These are phyloP conservation scores for Halichoerus grypus DNA, from an alignment of 2,113 vertebrate species.

Conservation along the genomic window DNA sequence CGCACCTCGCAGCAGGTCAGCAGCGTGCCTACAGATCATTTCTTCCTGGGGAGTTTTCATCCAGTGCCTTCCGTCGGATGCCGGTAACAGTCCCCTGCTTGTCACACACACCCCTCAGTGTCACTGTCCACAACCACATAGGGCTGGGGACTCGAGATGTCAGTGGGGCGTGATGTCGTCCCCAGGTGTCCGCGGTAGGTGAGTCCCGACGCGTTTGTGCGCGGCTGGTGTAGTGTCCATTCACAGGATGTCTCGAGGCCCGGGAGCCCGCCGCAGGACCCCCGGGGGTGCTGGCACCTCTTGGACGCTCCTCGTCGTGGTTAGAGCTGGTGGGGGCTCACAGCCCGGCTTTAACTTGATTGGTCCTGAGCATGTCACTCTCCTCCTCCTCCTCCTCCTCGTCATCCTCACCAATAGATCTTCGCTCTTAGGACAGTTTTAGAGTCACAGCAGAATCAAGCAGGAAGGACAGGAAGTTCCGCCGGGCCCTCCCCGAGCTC, in stretches of 20 bases:
- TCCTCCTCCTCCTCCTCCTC: background rate
- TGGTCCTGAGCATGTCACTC: fast-evolving
- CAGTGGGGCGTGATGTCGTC: fast-evolving
- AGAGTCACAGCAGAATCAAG: background rate
- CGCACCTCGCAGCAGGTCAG: background rate
- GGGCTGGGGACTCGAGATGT: no score
- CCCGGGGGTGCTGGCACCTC: fast-evolving
- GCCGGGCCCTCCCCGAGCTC: fast-evolving
- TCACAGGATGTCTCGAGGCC: fast-evolving
- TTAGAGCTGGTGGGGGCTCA: background rate
- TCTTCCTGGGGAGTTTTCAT: background rate
- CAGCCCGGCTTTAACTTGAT: background rate
- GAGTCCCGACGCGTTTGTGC: background rate
- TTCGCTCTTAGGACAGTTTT: background rate
- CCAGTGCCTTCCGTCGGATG: fast-evolving
- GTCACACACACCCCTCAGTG: fast-evolving
- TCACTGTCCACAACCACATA: no score
- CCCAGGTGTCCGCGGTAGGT: background rate
- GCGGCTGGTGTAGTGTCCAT: fast-evolving
- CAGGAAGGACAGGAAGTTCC: background rate
- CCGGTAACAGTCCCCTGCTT: fast-evolving
- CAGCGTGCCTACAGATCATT: background rate
- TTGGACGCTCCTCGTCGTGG: background rate
- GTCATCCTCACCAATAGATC: background rate
- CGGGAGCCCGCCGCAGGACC: fast-evolving